These are phyloP conservation scores for Pogonomyrmex californicus DNA, from an alignment of 1,140 invertebrate species.

Conservation along the genomic window DNA sequence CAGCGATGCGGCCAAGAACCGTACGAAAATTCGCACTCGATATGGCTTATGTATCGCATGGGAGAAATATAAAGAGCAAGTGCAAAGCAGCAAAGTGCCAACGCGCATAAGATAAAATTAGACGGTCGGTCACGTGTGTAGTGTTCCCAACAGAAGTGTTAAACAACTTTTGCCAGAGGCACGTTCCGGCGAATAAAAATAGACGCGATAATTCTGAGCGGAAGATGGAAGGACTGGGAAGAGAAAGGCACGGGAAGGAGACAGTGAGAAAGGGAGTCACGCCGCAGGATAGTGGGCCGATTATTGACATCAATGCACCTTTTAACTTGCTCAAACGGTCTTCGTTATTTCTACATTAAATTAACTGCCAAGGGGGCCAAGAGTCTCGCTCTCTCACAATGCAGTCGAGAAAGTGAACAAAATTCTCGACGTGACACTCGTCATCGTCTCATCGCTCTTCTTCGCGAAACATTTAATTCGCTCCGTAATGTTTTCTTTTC, in stretches of 20 bases:
- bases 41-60: conserved; percentile 28
- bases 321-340: conserved; percentile 79
- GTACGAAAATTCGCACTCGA: conserved; percentile 1
- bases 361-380: conserved; percentile 66
- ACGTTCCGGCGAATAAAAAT: conserved; percentile 60
- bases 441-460: background rate
- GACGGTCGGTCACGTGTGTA: conserved; percentile 46
- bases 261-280: background rate
- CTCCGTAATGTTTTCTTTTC: background rate
- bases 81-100: conserved; percentile 32
- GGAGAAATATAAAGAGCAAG: conserved; percentile 14
- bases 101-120: conserved; percentile 56
- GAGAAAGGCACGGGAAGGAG: background rate
- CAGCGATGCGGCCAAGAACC: no score
- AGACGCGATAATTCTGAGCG: conserved; percentile 43
- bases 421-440: background rate
- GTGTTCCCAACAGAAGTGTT: conserved; percentile 52
- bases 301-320: conserved; percentile 79
- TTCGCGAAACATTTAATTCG: background rate
- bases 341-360: conserved; percentile 74
- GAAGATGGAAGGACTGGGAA: conserved; percentile 34
- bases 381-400: background rate
- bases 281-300: conserved; percentile 57
- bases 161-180: conserved; percentile 62
- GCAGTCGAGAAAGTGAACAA: background rate